Conservation (phyloP, 2,888 invertebrate genomes). For the Lepas anatifera region DNA sequence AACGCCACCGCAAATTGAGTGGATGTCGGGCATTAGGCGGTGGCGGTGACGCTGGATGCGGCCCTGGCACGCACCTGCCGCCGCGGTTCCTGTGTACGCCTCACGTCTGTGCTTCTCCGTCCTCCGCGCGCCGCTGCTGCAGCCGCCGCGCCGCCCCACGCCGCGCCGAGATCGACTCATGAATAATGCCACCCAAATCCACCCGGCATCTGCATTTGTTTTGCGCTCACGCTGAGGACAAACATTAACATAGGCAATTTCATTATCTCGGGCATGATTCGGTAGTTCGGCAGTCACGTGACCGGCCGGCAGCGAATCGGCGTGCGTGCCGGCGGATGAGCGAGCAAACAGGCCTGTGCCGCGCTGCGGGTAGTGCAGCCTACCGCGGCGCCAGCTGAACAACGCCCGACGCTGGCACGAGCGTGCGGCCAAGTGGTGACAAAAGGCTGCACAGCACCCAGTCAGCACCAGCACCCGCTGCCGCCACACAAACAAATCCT, state of each 20-base stretch:
- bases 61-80: not conserved
- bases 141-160: no score
- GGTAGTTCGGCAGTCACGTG: not conserved
- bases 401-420: not conserved
- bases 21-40: not conserved
- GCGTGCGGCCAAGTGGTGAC: not conserved
- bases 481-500: constrained; percentile 11
- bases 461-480: not conserved
- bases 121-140: no score
- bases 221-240: constrained; percentile 9
- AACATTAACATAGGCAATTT: constrained; percentile 9
- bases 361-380: not conserved
- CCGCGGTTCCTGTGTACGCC: no score
- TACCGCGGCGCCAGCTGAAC: not conserved
- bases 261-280: constrained; percentile 11
- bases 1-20: constrained; percentile 6
- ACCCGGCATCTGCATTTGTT: constrained; percentile 5
- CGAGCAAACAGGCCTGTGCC: not conserved
- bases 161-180: not conserved
- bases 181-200: constrained; percentile 9
- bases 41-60: not conserved
- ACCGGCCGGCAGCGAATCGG: not conserved
- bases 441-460: not conserved
- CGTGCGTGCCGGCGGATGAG: not conserved
- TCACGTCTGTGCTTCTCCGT: no score